Conservation (phyloP, 2,888 invertebrate genomes). For the Pammene aurita region DNA sequence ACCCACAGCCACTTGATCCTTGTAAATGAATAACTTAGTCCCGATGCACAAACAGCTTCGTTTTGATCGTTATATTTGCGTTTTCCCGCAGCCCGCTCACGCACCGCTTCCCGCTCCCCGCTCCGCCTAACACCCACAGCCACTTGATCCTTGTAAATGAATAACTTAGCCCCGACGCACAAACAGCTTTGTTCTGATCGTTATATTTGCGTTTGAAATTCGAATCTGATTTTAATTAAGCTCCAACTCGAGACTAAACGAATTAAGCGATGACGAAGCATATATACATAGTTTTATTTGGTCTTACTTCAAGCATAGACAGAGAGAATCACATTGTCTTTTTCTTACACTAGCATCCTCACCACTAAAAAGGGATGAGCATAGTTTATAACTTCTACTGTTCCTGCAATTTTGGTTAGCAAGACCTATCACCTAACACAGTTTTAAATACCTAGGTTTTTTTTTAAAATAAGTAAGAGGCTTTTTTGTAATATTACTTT, state of each 20-base stretch:
- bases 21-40: constrained; percentile 28
- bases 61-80: constrained; percentile 21
- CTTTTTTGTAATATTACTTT: too few relatives aligned
- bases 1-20: constrained; percentile 1
- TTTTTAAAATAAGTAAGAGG: too few relatives aligned
- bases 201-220: constrained; percentile 31
- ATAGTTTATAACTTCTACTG: too few relatives aligned
- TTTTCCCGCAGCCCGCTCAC: neutral
- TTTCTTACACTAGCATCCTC: too few relatives aligned
- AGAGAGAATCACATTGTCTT: too few relatives aligned
- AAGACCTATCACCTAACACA: too few relatives aligned
- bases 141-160: constrained; percentile 20
- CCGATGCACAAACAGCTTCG: constrained; percentile 14
- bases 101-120: constrained; percentile 7
- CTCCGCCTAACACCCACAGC: constrained; percentile 14
- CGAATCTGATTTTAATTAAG: constrained; percentile 25
- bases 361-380: too few relatives aligned
- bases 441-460: too few relatives aligned
- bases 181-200: constrained; percentile 17
- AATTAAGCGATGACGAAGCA: neutral
- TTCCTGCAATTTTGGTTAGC: too few relatives aligned
- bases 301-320: too few relatives aligned
- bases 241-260: neutral
- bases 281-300: too few relatives aligned
- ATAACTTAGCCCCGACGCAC: constrained; percentile 18